Base-by-base conservation (phyloP, 2,888 invertebrate species). In the Cabera pusaria region DNA sequence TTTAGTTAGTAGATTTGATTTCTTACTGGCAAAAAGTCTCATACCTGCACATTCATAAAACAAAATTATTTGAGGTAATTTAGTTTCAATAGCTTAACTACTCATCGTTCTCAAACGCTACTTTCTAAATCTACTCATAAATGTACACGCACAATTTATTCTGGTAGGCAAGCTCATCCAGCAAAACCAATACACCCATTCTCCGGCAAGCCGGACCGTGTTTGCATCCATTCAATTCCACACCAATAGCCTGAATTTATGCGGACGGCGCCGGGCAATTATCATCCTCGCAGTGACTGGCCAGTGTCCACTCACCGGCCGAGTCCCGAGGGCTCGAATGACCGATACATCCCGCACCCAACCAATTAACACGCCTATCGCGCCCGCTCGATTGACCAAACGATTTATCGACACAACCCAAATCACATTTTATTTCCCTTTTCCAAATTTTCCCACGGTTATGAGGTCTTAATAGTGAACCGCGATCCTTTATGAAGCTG, bases 401-500 rank as follows among this genome's bases (percentile, higher is more conserved):
- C 72, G 68, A 82, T 85, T 80, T 78, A 82, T 84, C 66, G 75
- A 65, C 64, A 61, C 56, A 59, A 59, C 56, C 58, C 53, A 46
- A 60, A 57, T 56, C 52, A 45, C 41, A 42, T 44, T 55, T 45
- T 51, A 48, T 45, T 54, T 42, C 49, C 50, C 50, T 65, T 68
- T 52, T 45, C 46, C 47, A 57, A 63, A 71, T 67, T 79, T 88
- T 88, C 88, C 87, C 88, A 87, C 87, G 87, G 79, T 85, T 85
- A 86, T 86, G 86, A 87, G 81, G 83, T 85, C 83, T 80, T 85
- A 85, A 86, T 84, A 84, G 84, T 77, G 80, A 77, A 73, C 73
- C 66, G 52, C 66, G 70, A 71, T 73, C 81, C 77, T 84, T 80
- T 84, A 88, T 85, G 87, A 85, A 86, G 78, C 81, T 83, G 70